Evolutionary conservation across 1,140 invertebrate species (phyloP).

Genomic region (Drosophila bifasciata): DNA sequence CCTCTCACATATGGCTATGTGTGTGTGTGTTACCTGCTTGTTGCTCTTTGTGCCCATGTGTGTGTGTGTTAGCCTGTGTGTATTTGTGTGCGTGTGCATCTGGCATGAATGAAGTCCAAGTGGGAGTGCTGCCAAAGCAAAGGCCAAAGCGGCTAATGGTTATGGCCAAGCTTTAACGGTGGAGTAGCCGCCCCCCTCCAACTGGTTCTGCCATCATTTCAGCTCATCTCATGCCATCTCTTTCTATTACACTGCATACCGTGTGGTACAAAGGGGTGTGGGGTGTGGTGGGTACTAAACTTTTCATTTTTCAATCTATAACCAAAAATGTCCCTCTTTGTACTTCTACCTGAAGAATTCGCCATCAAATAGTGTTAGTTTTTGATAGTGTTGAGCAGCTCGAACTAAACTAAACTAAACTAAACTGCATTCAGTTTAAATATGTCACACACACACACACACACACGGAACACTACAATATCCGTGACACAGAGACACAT

Average conservation of each 20-base stretch:
- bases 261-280: too few species aligned
- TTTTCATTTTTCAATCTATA: too few species aligned
- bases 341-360: too few species aligned
- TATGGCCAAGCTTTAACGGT: slow-evolving; percentile 30
- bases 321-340: too few species aligned
- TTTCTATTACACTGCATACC: background rate
- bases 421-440: slow-evolving; percentile 22
- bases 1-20: background rate
- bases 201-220: slow-evolving; percentile 39
- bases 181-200: too few species aligned
- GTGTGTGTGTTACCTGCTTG: slow-evolving; percentile 16
- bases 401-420: background rate
- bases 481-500: background rate
- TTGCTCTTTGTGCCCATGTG: background rate
- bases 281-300: too few species aligned
- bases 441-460: slow-evolving; percentile 37
- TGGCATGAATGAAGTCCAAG: slow-evolving; percentile 30
- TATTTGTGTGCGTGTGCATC: background rate
- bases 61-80: slow-evolving; percentile 1
- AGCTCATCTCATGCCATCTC: slow-evolving; percentile 15
- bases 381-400: slow-evolving; percentile 1
- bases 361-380: too few species aligned
- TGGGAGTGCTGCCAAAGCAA: slow-evolving; percentile 12
- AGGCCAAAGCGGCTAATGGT: slow-evolving; percentile 35
- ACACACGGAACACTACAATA: slow-evolving; percentile 11